Conservation (phyloP, 2,113 vertebrate species). For the Prinia subflava region DNA sequence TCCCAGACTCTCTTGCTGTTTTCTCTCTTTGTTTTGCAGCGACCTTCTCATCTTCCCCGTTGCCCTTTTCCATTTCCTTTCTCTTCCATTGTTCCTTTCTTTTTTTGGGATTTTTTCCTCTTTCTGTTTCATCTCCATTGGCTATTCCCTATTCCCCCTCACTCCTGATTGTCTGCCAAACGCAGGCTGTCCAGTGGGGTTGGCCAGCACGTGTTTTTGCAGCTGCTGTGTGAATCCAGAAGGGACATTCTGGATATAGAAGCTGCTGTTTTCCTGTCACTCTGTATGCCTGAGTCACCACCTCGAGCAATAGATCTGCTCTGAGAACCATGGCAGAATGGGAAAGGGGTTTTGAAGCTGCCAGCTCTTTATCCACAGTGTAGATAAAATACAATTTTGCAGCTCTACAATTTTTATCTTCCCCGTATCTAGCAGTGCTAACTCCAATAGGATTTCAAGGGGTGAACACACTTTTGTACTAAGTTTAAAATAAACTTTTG, state of each 20-base stretch:
- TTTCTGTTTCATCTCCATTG: neutral
- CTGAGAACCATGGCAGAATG: fast-evolving
- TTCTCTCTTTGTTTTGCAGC: neutral
- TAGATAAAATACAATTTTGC: neutral
- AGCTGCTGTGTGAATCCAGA: conserved; percentile 10
- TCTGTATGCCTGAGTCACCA: neutral
- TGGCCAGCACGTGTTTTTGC: neutral
- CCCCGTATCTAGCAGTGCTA: neutral
- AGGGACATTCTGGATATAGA: neutral
- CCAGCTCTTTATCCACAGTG: neutral
- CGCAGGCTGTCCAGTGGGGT: neutral
- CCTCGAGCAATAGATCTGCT: fast-evolving
- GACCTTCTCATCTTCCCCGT: neutral
- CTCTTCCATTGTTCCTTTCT: neutral
- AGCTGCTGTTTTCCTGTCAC: neutral
- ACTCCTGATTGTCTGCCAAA: neutral
- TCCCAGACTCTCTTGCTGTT: neutral
- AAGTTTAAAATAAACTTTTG: neutral
- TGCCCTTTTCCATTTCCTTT: neutral
- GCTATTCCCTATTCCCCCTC: neutral
- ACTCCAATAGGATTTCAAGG: neutral
- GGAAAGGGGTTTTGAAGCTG: neutral
- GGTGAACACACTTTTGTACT: neutral
- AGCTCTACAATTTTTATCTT: neutral
- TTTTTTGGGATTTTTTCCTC: fast-evolving